Base-by-base conservation (phyloP, 2,797 vertebrate genomes). In the Anguilla obscura region DNA sequence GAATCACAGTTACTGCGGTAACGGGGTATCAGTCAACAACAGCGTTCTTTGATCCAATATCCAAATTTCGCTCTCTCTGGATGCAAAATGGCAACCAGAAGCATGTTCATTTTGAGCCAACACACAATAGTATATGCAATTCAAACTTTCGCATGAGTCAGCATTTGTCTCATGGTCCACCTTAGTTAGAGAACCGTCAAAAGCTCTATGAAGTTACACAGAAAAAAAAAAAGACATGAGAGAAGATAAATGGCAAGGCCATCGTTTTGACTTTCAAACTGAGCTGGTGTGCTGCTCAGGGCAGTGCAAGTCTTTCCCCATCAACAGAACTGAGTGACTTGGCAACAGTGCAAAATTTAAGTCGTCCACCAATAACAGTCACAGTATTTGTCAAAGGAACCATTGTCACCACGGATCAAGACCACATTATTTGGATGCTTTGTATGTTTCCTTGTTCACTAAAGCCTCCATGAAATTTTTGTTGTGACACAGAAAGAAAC, bases 361-460 rank as follows among this genome's bases (percentile, higher is more conserved):
- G 7, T 50, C 1, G 45, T 24, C 24, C 40, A 50, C 79, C 79
- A 82, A 50, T 40, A 76, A 50, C 79, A 82, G 40, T 50, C 45
- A 82, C 24, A 82, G 40, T 45, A 82, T 50, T 50, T 40, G 36
- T 80, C 79, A 82, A 50, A n/a, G 40, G n/a, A 50, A n/a, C 79
- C 79, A 48, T 50, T n/a, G 24, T n/a, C 45, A 48, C 10, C 79
- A 18, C 18, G 16, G 74, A 76, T 40, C 24, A 76, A 40, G 14
- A 82, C 21, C 79, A 82, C 21, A n/a, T 50, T 82, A 48, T 82
- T 50, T 50, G 40, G 79, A 82, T 82, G 79, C 18, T 82, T 50
- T n/a, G 10, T 24, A 40, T 21, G 2, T 45, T 24, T 80, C 7
- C 76, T 24, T 24, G 45, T 82, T 82, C 40, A 50, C 40, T 50